A percentile compares a stretch with the other conserved stretches of the same genome.
Evolutionary conservation across 2,797 vertebrate species (phyloP).

Genomic region (Melanotaenia maccullochi): DNA sequence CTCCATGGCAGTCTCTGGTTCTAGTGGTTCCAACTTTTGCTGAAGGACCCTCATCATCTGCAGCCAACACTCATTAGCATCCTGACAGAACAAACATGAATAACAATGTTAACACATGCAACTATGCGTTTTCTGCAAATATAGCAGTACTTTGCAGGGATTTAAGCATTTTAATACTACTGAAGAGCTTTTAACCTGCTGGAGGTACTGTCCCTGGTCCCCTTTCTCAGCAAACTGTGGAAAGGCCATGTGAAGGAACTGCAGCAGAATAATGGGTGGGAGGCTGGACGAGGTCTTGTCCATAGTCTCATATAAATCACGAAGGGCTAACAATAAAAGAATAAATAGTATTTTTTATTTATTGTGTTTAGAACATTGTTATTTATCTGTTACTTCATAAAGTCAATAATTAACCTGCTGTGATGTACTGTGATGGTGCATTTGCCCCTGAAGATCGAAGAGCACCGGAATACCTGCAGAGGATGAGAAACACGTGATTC

Average conservation of each 20-base stretch:
- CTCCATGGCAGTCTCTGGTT: slow-evolving; percentile 91
- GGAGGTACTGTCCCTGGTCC: slow-evolving; percentile 98
- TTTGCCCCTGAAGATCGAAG: slow-evolving; percentile 95
- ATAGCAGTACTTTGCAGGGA: not conserved
- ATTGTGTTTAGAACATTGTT: not conserved
- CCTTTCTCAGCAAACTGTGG: slow-evolving; percentile 99
- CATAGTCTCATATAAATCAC: slow-evolving; percentile 99
- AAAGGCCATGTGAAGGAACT: slow-evolving; percentile 99
- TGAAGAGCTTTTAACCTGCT: slow-evolving; percentile 86
- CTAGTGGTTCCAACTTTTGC: slow-evolving; percentile 94
- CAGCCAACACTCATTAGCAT: slow-evolving; percentile 98
- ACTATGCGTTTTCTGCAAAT: not conserved
- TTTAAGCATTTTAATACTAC: not conserved
- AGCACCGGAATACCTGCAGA: slow-evolving; percentile 92
- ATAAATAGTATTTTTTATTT: not conserved
- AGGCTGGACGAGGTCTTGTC: slow-evolving; percentile 99
- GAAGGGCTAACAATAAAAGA: slow-evolving; percentile 86
- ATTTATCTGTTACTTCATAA: not conserved
- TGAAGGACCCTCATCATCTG: slow-evolving; percentile 98
- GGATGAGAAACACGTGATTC: slow-evolving; percentile 18
- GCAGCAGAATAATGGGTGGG: slow-evolving; percentile 97
- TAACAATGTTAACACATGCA: not conserved
- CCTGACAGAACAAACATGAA: slow-evolving; percentile 75
- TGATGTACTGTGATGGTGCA: slow-evolving; percentile 98
- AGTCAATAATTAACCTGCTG: slow-evolving; percentile 84